These are phyloP conservation scores for Poeciliopsis presidionis DNA, from an alignment of 2,797 vertebrate species.

Conservation along the genomic window DNA sequence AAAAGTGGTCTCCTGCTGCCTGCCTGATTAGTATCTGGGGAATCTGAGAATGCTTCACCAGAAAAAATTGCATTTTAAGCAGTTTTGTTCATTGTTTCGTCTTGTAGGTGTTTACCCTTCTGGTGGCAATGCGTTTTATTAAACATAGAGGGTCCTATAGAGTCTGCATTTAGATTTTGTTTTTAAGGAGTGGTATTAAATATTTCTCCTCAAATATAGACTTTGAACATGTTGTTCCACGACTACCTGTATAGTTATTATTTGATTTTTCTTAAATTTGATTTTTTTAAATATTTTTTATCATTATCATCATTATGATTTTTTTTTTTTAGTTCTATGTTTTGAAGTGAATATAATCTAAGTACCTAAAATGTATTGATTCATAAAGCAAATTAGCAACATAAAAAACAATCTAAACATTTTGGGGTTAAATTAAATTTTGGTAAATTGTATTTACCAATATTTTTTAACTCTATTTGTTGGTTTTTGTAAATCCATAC, in stretches of 20 bases:
- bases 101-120: not conserved
- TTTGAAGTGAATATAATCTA: not conserved
- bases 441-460: not conserved
- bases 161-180: not conserved
- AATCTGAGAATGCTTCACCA: not conserved
- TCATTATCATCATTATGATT: not conserved
- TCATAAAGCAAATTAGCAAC: not conserved
- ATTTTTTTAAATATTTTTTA: not conserved
- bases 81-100: not conserved
- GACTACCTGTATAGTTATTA: not conserved
- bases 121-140: not conserved
- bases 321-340: not conserved
- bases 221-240: not conserved
- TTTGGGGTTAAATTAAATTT: not conserved
- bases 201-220: not conserved
- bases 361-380: not conserved
- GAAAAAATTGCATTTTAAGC: not conserved
- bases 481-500: not conserved
- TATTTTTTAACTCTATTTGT: not conserved
- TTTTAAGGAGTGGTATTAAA: not conserved
- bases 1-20: conserved; percentile 8
- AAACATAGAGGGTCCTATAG: not conserved
- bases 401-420: not conserved
- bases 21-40: not conserved
- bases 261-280: not conserved